Percentiles rank a stretch among this genome's conserved stretches.
Evolutionary conservation across 1,140 invertebrate genomes (phyloP).

Genomic region (Agrilus planipennis): DNA sequence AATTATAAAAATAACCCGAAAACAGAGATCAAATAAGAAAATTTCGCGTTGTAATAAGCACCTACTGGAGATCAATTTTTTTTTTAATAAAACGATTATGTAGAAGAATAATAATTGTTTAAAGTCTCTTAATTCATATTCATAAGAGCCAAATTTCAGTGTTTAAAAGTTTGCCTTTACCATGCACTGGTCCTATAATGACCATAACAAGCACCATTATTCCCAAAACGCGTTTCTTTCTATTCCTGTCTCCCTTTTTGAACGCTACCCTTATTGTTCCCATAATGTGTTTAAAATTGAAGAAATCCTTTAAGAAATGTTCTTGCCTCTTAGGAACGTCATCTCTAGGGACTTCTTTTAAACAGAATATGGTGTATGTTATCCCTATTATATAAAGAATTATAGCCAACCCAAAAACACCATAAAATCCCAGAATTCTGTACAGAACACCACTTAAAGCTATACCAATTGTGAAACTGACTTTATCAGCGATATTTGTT

Average conservation of each 20-base stretch:
- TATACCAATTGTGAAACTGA: conserved; percentile 40
- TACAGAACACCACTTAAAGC: conserved; percentile 42
- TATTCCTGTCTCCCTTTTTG: conserved; percentile 18
- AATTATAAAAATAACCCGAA: too few relatives aligned
- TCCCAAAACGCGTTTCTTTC: conserved; percentile 18
- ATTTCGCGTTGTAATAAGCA: neutral
- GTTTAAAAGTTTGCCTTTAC: conserved; percentile 12
- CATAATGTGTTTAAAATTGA: conserved; percentile 20
- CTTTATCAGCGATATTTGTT: conserved; percentile 36
- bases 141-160: neutral
- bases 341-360: conserved; percentile 19
- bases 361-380: conserved; percentile 20
- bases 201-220: conserved; percentile 28
- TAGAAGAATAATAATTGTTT: neutral
- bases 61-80: neutral
- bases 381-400: conserved; percentile 21
- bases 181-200: conserved; percentile 28
- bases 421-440: conserved; percentile 42
- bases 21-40: neutral
- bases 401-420: conserved; percentile 39
- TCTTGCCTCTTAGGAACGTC: conserved; percentile 6
- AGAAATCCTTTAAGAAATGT: conserved; percentile 22
- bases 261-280: conserved; percentile 25
- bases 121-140: neutral
- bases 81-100: neutral